Evolutionary conservation across 2,888 invertebrate species (phyloP).

Genomic region (Drosophila greeni): DNA sequence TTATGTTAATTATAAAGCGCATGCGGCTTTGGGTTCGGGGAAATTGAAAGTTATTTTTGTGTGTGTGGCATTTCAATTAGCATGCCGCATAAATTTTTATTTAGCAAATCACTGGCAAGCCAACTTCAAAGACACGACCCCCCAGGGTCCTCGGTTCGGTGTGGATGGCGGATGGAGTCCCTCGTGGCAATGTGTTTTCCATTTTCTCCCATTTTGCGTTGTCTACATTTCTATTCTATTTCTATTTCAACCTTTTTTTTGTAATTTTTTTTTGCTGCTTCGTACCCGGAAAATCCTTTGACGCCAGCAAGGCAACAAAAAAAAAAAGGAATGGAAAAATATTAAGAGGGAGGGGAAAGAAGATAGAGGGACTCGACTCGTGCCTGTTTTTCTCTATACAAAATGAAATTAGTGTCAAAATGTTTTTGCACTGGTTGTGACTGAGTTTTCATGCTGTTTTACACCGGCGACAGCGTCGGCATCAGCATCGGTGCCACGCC

Average conservation of each 20-base stretch:
- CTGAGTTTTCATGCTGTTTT: constrained; percentile 72
- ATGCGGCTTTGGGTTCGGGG: constrained; percentile 41
- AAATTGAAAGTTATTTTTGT: constrained; percentile 61
- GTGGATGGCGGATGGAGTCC: constrained; percentile 33
- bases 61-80: constrained; percentile 65
- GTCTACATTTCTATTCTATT: constrained; percentile 66
- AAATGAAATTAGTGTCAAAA: constrained; percentile 73
- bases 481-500: constrained; percentile 52
- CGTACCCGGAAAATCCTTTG: constrained; percentile 63
- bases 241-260: constrained; percentile 64
- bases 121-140: constrained; percentile 59
- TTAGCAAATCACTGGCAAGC: constrained; percentile 50
- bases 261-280: constrained; percentile 5
- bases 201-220: constrained; percentile 50
- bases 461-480: constrained; percentile 52
- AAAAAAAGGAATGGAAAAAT: constrained; percentile 15
- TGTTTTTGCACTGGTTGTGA: constrained; percentile 70
- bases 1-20: constrained; percentile 66
- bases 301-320: constrained; percentile 46
- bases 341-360: constrained; percentile 11
- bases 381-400: constrained; percentile 65
- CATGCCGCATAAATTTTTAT: constrained; percentile 53
- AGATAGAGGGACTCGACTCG: constrained; percentile 37
- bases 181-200: constrained; percentile 61
- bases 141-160: constrained; percentile 18